These are phyloP conservation scores for Polypterus bichir DNA, from an alignment of 2,113 vertebrate genomes.

Conservation along the genomic window DNA sequence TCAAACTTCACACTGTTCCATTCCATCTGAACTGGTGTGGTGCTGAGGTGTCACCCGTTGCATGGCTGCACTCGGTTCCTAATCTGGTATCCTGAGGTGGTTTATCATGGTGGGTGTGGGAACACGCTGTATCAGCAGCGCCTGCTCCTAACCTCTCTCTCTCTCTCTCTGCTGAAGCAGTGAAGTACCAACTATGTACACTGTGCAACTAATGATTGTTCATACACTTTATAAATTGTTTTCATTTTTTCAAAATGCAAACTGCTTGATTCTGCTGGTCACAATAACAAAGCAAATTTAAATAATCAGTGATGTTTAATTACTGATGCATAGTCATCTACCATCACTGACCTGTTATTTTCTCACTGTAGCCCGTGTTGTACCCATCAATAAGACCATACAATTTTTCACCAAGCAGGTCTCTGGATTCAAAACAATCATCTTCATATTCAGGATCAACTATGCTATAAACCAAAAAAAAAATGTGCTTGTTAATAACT, in stretches of 20 bases:
- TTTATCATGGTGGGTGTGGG: too few species aligned
- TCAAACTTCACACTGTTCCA: too few species aligned
- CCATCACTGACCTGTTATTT: conserved; percentile 48
- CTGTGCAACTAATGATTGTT: too few species aligned
- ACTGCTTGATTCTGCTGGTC: background rate
- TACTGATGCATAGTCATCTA: background rate
- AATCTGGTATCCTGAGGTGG: too few species aligned
- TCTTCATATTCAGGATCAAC: conserved; percentile 33
- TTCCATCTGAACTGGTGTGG: too few species aligned
- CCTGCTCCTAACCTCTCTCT: too few species aligned
- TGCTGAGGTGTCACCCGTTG: too few species aligned
- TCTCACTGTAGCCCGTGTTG: conserved; percentile 54
- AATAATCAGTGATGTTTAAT: background rate
- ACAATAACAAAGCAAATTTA: background rate
- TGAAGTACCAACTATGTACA: too few species aligned
- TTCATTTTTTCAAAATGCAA: background rate
- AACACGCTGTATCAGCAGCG: too few species aligned
- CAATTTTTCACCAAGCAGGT: conserved; percentile 57
- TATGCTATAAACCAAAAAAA: background rate
- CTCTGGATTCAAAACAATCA: conserved; percentile 40
- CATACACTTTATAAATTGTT: too few species aligned
- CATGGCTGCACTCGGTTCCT: too few species aligned
- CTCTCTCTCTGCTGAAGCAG: too few species aligned
- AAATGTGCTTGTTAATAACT: conserved; percentile 14
- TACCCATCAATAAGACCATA: conserved; percentile 51